A percentile compares a stretch with the other conserved stretches of the same genome.
These are phyloP conservation scores for Takifugu flavidus DNA, from an alignment of 2,113 vertebrate species.

Conservation along the genomic window DNA sequence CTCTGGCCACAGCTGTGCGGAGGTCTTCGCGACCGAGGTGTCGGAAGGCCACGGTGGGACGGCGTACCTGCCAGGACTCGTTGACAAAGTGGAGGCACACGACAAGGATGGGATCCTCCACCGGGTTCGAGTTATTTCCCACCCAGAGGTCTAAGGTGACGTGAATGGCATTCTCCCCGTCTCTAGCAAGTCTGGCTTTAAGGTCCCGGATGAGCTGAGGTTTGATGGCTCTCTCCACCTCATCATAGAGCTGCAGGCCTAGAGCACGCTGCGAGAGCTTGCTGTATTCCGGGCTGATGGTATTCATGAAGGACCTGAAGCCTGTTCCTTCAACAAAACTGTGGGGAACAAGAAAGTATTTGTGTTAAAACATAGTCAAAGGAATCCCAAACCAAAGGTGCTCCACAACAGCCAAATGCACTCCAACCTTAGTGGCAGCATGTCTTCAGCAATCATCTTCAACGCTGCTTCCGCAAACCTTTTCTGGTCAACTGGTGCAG, in stretches of 20 bases:
- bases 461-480: slow-evolving; percentile 58
- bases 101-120: slow-evolving; percentile 53
- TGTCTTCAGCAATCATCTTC: slow-evolving; percentile 77
- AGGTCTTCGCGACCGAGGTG: slow-evolving; percentile 58
- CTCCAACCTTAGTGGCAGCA: slow-evolving; percentile 71
- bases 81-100: slow-evolving; percentile 75
- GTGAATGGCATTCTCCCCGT: slow-evolving; percentile 54
- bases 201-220: slow-evolving; percentile 74
- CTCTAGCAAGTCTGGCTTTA: slow-evolving; percentile 55
- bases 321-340: slow-evolving; percentile 75
- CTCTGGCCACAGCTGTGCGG: slow-evolving; percentile 38
- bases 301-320: slow-evolving; percentile 71
- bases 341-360: background rate
- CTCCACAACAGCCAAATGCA: background rate
- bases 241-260: slow-evolving; percentile 68
- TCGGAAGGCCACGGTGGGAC: slow-evolving; percentile 71
- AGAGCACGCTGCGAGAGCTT: slow-evolving; percentile 67
- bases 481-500: slow-evolving; percentile 49
- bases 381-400: background rate
- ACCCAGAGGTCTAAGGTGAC: slow-evolving; percentile 73
- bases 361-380: background rate
- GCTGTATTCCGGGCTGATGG: slow-evolving; percentile 60
- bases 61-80: slow-evolving; percentile 68
- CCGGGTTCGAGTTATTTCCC: slow-evolving; percentile 26
- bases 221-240: slow-evolving; percentile 74